Percentiles rank a stretch among this genome's conserved stretches.
Evolutionary conservation across 2,888 invertebrate species (phyloP).

Genomic region (Ornithoptera priamus): DNA sequence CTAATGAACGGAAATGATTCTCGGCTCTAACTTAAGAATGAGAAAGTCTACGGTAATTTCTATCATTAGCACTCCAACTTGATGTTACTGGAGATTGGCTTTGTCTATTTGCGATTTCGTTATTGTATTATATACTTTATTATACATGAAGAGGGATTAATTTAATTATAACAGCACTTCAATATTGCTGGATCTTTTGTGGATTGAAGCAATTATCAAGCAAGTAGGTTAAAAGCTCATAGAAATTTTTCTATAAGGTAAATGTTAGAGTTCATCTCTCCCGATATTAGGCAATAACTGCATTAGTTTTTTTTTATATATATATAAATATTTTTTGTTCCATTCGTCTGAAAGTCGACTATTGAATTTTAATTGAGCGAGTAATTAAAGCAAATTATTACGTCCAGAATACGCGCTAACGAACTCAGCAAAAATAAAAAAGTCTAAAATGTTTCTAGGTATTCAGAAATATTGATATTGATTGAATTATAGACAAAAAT

Average conservation of each 20-base stretch:
- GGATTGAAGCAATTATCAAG: background rate
- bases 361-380: conserved; percentile 6
- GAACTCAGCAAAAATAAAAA: conserved; percentile 7
- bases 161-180: too few species aligned
- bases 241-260: background rate
- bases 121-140: background rate
- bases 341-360: background rate
- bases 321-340: background rate
- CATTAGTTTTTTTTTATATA: background rate
- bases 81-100: background rate
- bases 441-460: conserved; percentile 16
- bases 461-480: conserved; percentile 21
- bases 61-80: conserved; percentile 11
- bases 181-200: too few species aligned
- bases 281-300: background rate
- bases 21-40: conserved; percentile 3
- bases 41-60: conserved; percentile 14
- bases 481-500: conserved; percentile 13
- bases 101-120: background rate
- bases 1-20: conserved; percentile 20
- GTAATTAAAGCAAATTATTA: conserved; percentile 9
- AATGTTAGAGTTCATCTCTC: background rate
- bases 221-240: background rate
- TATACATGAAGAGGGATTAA: too few species aligned
- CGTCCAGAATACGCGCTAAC: background rate